A percentile compares a stretch with the other conserved stretches of the same genome.
phyloP scores from a whole-genome alignment of 1,140 invertebrate species.

The Gonioctena quinquepunctata region DNA sequence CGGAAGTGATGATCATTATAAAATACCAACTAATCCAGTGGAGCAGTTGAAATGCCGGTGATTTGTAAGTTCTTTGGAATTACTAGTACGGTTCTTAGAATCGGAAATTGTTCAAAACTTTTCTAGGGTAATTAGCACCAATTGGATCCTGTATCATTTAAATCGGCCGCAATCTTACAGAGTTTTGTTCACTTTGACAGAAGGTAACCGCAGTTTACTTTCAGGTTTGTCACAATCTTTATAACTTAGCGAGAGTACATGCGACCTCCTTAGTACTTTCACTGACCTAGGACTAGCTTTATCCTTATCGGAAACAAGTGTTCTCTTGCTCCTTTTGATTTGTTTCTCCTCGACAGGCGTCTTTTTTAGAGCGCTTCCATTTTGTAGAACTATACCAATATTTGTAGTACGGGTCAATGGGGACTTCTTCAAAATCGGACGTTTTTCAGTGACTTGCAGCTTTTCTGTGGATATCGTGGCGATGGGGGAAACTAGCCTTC shows the following conservation, averaged over 20 bases:
- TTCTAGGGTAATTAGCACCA: background rate
- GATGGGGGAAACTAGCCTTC: conserved; percentile 24
- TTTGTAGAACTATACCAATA: conserved; percentile 24
- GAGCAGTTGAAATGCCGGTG: too few species aligned
- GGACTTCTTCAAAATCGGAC: conserved; percentile 14
- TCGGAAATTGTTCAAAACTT: background rate
- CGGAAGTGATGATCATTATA: too few species aligned
- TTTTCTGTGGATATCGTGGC: conserved; percentile 20
- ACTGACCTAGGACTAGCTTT: conserved; percentile 48
- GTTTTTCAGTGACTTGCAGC: conserved; percentile 27
- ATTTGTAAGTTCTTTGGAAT: too few species aligned
- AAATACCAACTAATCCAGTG: too few species aligned
- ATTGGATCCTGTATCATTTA: background rate
- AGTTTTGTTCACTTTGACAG: conserved; percentile 42
- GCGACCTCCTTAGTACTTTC: conserved; percentile 46
- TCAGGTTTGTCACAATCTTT: conserved; percentile 32
- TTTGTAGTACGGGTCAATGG: conserved; percentile 2
- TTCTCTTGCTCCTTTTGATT: conserved; percentile 48
- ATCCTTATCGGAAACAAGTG: conserved; percentile 48
- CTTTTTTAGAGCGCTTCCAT: conserved; percentile 21
- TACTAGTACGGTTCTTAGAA: background rate
- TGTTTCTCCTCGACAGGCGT: conserved; percentile 19
- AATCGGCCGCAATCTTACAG: conserved; percentile 29
- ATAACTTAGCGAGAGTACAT: conserved; percentile 27
- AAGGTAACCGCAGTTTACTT: conserved; percentile 35